Conservation (phyloP, 2,113 vertebrate genomes). For the Arothron firmamentum region DNA sequence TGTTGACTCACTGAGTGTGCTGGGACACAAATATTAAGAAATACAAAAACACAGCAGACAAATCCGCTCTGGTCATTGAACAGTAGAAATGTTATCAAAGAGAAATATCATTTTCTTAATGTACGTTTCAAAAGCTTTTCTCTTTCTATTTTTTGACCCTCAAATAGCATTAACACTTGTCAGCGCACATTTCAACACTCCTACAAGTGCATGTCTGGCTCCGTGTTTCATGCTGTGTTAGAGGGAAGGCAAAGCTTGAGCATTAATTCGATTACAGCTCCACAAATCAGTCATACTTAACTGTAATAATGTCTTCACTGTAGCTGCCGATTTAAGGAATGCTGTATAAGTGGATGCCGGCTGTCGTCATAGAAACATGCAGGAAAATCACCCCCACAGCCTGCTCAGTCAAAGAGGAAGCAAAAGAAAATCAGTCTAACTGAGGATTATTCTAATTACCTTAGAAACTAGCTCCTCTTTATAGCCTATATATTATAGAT, state of each 20-base stretch:
- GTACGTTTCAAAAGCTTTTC: too few species aligned
- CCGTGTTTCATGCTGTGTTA: conserved; percentile 20
- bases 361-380: conserved; percentile 36
- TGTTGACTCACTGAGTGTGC: too few species aligned
- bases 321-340: neutral
- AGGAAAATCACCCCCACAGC: conserved; percentile 15
- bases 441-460: neutral
- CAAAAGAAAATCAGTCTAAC: neutral
- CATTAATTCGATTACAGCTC: conserved; percentile 48
- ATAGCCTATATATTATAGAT: neutral
- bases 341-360: conserved; percentile 1
- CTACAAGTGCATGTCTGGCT: neutral
- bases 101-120: too few species aligned
- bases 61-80: too few species aligned
- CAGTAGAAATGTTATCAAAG: too few species aligned
- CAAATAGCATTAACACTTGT: too few species aligned
- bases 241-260: conserved; percentile 7
- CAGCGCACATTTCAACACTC: too few species aligned
- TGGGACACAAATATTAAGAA: too few species aligned
- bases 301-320: conserved; percentile 30
- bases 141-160: too few species aligned
- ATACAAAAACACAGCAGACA: too few species aligned
- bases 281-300: conserved; percentile 36
- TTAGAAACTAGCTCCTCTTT: neutral
- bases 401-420: conserved; percentile 15